These are phyloP conservation scores for Phycodurus eques DNA, from an alignment of 2,113 vertebrate species.

Conservation along the genomic window DNA sequence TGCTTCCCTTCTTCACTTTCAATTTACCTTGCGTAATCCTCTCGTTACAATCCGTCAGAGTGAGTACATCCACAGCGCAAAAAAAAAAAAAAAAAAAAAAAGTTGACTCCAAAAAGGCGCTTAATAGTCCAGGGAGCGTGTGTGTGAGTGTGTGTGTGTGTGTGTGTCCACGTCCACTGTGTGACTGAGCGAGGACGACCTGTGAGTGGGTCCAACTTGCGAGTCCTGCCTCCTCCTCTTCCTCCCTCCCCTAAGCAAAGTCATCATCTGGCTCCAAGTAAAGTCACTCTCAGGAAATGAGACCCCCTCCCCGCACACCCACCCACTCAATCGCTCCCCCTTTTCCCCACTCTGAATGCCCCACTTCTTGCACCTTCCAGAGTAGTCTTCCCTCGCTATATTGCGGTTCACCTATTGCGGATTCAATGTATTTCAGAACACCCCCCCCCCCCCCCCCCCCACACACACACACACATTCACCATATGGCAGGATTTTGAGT, in stretches of 20 bases:
- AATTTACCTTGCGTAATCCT: conserved; percentile 64
- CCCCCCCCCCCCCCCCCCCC: no score
- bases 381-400: conserved; percentile 44
- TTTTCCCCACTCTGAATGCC: not conserved
- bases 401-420: no score
- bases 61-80: conserved; percentile 59
- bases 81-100: conserved; percentile 55
- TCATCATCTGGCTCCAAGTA: conserved; percentile 92
- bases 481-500: no score
- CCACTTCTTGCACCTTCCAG: conserved; percentile 66
- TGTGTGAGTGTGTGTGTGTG: conserved; percentile 69
- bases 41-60: conserved; percentile 64
- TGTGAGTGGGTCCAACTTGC: conserved; percentile 93
- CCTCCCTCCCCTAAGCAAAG: conserved; percentile 63
- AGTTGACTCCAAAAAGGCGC: conserved; percentile 50
- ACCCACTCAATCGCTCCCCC: conserved; percentile 36
- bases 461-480: no score
- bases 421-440: no score
- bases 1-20: not conserved
- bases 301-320: conserved; percentile 71
- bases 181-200: conserved; percentile 78
- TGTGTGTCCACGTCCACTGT: conserved; percentile 69
- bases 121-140: conserved; percentile 53
- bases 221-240: conserved; percentile 82
- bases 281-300: conserved; percentile 93